Conservation (phyloP, 2,888 invertebrate species). For the Beris morrisii region DNA sequence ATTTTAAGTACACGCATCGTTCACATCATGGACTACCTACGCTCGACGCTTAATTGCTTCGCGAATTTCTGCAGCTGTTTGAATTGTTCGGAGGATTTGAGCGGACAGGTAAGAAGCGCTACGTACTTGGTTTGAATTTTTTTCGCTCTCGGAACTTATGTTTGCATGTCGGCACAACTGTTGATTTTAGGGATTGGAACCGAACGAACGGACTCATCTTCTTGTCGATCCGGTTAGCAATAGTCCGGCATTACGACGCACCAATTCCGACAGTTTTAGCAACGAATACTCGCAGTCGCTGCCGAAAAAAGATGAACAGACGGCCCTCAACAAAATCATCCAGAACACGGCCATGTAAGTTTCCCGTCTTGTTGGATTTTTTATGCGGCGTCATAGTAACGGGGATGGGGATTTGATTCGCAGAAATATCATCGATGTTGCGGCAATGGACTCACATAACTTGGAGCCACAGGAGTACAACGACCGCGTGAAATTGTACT, state of each 20-base stretch:
- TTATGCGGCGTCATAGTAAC: conserved; percentile 28
- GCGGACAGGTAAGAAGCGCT: conserved; percentile 46
- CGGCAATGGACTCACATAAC: conserved; percentile 84
- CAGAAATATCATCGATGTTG: conserved; percentile 93
- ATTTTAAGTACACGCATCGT: not conserved
- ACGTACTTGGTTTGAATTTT: not conserved
- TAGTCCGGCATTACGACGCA: conserved; percentile 70
- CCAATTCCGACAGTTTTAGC: conserved; percentile 70
- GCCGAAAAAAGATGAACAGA: conserved; percentile 87
- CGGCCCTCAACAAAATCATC: conserved; percentile 83
- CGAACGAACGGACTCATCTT: conserved; percentile 77
- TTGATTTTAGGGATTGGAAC: conserved; percentile 51
- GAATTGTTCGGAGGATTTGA: conserved; percentile 51
- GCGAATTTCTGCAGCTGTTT: conserved; percentile 51
- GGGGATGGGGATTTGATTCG: conserved; percentile 22
- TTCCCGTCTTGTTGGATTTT: conserved; percentile 16
- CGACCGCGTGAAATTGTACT: conserved; percentile 76
- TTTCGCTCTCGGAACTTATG: not conserved
- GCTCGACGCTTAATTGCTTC: conserved; percentile 50
- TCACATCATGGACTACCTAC: conserved; percentile 50
- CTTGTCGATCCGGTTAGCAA: conserved; percentile 76
- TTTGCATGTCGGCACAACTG: not conserved
- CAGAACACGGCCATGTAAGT: conserved; percentile 88
- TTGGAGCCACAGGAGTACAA: conserved; percentile 87
- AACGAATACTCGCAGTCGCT: conserved; percentile 64